Evolutionary conservation across 2,797 vertebrate species (phyloP).

Genomic region (Gymnodraco acuticeps): DNA sequence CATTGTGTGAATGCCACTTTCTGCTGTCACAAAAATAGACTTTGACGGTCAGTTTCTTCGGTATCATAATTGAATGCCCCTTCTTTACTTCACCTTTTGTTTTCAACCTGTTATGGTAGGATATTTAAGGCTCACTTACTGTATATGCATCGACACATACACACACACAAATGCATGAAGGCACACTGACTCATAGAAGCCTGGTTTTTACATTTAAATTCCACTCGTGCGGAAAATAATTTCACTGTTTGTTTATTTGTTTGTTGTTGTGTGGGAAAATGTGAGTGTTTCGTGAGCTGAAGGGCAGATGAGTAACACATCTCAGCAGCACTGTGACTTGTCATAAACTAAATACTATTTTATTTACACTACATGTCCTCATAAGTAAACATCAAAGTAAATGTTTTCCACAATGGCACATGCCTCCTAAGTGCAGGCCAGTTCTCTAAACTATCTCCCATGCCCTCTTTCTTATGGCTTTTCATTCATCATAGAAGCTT

Average conservation of each 20-base stretch:
- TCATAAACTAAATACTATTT: slow-evolving; percentile 23
- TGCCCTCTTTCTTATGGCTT: background rate
- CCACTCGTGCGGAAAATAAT: slow-evolving; percentile 12
- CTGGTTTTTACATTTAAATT: slow-evolving; percentile 14
- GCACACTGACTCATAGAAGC: slow-evolving; percentile 1
- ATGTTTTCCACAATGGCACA: background rate
- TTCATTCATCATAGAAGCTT: slow-evolving; percentile 25
- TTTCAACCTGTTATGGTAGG: background rate
- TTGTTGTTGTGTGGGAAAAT: slow-evolving; percentile 28
- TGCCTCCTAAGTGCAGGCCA: background rate
- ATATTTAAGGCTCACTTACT: slow-evolving; percentile 1
- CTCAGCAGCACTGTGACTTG: slow-evolving; percentile 25
- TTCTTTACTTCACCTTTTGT: too few species aligned
- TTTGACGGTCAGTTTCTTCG: slow-evolving; percentile 22
- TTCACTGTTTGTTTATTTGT: slow-evolving; percentile 16
- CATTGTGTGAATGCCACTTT: background rate
- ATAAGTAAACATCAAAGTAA: slow-evolving; percentile 2
- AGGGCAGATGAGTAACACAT: slow-evolving; percentile 40
- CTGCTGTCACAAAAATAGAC: background rate
- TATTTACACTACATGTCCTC: slow-evolving; percentile 29
- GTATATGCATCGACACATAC: background rate
- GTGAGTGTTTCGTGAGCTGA: slow-evolving; percentile 16
- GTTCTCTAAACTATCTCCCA: background rate
- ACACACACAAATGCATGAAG: background rate
- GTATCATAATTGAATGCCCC: slow-evolving; percentile 7